These are phyloP conservation scores for Pipra filicauda DNA, from an alignment of 2,113 vertebrate species.

Conservation along the genomic window DNA sequence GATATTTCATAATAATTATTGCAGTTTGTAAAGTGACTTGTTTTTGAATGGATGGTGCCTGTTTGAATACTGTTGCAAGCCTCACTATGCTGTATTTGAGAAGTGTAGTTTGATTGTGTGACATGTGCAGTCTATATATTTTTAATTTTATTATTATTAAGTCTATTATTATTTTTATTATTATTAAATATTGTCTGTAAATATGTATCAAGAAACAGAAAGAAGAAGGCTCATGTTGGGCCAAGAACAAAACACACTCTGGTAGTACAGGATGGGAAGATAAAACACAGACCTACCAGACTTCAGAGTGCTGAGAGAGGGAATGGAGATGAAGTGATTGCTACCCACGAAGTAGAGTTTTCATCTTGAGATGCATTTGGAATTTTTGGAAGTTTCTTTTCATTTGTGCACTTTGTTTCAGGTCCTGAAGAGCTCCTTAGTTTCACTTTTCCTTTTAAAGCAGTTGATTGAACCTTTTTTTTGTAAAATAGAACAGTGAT, in stretches of 20 bases:
- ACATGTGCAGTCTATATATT: accelerated
- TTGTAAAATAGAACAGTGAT: neutral
- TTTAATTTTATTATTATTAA: neutral
- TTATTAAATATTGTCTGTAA: neutral
- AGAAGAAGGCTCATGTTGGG: no score
- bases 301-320: accelerated
- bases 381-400: neutral
- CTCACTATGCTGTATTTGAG: neutral
- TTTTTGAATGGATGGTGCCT: neutral
- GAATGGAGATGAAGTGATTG: neutral
- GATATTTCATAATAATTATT: neutral
- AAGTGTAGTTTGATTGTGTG: neutral
- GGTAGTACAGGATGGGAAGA: neutral
- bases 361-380: neutral
- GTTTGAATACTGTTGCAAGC: neutral
- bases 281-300: neutral
- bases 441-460: neutral
- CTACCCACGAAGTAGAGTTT: neutral
- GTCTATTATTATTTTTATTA: neutral
- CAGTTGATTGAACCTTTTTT: neutral
- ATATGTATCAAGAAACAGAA: accelerated
- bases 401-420: neutral
- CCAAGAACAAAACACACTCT: neutral
- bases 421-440: neutral
- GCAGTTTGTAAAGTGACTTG: neutral